Conservation (phyloP, 2,888 invertebrate genomes). For the Altica lythri region DNA sequence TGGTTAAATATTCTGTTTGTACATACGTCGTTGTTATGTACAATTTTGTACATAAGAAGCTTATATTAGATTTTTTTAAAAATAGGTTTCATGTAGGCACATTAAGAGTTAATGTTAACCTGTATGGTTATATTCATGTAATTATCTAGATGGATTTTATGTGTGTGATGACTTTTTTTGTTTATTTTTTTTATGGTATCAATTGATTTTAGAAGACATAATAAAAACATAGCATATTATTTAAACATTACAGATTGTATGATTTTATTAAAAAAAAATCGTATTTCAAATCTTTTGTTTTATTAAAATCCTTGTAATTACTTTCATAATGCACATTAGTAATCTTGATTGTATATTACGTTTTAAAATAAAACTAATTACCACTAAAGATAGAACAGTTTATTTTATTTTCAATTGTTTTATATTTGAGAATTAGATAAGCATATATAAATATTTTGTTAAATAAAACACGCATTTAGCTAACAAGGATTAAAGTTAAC, state of each 20-base stretch:
- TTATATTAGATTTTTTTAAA: conserved; percentile 43
- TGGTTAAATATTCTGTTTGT: conserved; percentile 44
- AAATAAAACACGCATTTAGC: neutral
- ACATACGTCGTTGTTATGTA: conserved; percentile 51
- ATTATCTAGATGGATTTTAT: conserved; percentile 7
- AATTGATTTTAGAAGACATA: conserved; percentile 28
- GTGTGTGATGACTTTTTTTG: conserved; percentile 41
- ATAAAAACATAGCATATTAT: conserved; percentile 33
- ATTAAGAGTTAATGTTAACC: conserved; percentile 37
- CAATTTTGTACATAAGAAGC: conserved; percentile 49
- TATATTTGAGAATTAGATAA: neutral
- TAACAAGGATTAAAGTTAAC: too few species aligned
- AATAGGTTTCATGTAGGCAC: conserved; percentile 38
- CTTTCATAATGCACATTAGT: too few species aligned
- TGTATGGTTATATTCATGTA: conserved; percentile 32
- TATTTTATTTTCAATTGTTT: neutral
- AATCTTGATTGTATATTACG: too few species aligned
- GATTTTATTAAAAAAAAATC: conserved; percentile 39
- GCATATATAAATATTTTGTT: neutral
- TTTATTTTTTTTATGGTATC: conserved; percentile 26
- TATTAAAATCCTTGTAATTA: neutral
- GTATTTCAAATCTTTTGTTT: conserved; percentile 25
- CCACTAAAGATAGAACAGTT: neutral
- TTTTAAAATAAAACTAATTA: too few species aligned
- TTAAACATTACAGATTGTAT: conserved; percentile 37